phyloP scores from a whole-genome alignment of 2,113 vertebrate species.

The Ginglymostoma cirratum region DNA sequence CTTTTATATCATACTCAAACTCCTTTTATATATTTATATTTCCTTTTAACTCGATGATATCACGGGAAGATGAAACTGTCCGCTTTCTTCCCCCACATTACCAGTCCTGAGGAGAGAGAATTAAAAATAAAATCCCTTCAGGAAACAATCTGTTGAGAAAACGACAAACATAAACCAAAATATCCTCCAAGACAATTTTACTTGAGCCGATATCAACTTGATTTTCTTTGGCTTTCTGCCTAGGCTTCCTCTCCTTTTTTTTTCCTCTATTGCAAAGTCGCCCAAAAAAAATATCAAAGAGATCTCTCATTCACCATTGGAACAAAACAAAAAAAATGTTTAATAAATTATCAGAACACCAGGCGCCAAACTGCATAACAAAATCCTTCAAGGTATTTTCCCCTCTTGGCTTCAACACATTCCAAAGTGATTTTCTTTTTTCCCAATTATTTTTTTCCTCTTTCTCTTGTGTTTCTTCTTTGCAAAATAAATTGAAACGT shows the following conservation, averaged over 20 bases:
- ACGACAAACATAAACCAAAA: not conserved
- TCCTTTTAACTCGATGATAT: slow-evolving; percentile 12
- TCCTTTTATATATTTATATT: not conserved
- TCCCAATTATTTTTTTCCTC: not conserved
- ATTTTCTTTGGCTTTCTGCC: slow-evolving; percentile 3
- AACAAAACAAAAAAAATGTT: not conserved
- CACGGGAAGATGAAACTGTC: not conserved
- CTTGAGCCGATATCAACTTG: slow-evolving; percentile 16
- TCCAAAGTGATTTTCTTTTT: slow-evolving; percentile 19
- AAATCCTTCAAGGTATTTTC: slow-evolving; percentile 5
- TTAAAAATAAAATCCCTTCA: not conserved
- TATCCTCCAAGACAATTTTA: slow-evolving; percentile 9
- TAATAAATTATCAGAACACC: slow-evolving; percentile 32
- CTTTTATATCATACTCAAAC: slow-evolving; percentile 12
- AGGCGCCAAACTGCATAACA: not conserved
- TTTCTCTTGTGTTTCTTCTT: not conserved
- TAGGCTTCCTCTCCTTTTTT: not conserved
- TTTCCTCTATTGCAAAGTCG: slow-evolving; percentile 11
- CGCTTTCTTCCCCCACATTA: not conserved
- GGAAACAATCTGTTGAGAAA: slow-evolving; percentile 8
- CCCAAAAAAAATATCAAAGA: not conserved
- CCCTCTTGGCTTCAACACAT: slow-evolving; percentile 19
- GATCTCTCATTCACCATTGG: not conserved
- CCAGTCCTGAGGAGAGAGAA: not conserved
- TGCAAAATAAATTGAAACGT: not conserved